phyloP scores from a whole-genome alignment of 2,113 vertebrate species.

The Actenoides lindsayi region DNA sequence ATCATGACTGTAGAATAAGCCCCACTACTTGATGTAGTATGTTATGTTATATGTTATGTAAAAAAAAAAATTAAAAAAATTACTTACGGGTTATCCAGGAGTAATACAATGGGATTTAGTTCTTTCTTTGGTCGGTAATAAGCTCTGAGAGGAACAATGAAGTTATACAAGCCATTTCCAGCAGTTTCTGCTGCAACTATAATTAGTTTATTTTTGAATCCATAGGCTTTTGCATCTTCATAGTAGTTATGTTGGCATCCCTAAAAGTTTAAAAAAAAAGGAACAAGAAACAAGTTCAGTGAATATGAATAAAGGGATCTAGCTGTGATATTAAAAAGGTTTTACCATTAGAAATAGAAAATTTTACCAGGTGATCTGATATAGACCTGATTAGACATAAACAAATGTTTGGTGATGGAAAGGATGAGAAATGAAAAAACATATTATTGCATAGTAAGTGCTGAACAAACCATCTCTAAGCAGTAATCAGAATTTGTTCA shows the following conservation, averaged over 20 bases:
- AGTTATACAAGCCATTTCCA: conserved; percentile 97
- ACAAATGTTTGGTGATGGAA: not conserved
- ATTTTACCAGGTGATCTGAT: not conserved
- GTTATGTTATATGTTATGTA: no score
- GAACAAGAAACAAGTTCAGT: not conserved
- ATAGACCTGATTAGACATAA: not conserved
- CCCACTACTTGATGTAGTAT: no score
- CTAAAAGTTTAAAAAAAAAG: conserved; percentile 67
- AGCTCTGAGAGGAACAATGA: conserved; percentile 95
- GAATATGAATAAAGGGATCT: not conserved
- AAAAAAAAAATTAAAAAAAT: not conserved
- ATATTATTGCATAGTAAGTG: not conserved
- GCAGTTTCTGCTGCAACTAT: conserved; percentile 98
- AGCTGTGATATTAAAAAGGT: not conserved
- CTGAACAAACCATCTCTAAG: not conserved
- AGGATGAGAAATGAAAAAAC: not conserved
- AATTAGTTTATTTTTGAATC: conserved; percentile 96
- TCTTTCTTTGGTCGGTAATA: conserved; percentile 96
- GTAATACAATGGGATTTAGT: conserved; percentile 93
- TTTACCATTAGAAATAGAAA: not conserved
- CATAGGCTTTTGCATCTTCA: conserved; percentile 95
- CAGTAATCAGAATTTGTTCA: not conserved
- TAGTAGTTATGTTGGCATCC: conserved; percentile 95
- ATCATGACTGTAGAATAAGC: no score
- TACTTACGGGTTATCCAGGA: conserved; percentile 96